Percentiles rank a stretch among this genome's conserved stretches.
Evolutionary conservation across 2,797 vertebrate genomes (phyloP).

Genomic region (Phaenicophaeus curvirostris): DNA sequence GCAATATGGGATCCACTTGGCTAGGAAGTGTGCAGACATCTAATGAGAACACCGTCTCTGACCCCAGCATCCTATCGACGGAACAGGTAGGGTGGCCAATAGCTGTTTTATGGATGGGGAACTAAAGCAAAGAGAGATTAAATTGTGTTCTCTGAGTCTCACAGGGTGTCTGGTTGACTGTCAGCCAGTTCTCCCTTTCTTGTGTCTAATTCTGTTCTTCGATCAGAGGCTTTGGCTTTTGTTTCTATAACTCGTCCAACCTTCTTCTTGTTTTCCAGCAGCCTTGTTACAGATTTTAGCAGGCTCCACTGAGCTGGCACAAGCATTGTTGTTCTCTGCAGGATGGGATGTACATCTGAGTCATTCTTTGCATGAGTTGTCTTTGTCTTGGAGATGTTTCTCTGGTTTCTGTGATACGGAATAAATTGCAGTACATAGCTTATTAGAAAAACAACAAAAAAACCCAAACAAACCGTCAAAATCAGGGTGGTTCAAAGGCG

Average conservation of each 20-base stretch:
- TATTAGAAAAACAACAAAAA: background rate
- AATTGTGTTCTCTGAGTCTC: background rate
- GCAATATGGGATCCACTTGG: background rate
- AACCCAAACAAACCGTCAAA: background rate
- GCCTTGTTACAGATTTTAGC: background rate
- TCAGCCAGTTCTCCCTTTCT: slow-evolving; percentile 40
- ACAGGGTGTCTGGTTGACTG: background rate
- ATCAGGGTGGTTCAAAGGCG: background rate
- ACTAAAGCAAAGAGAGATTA: background rate
- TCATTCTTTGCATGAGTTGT: slow-evolving; percentile 41
- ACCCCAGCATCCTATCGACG: background rate
- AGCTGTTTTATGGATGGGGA: background rate
- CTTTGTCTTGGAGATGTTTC: background rate
- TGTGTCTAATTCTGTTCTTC: slow-evolving; percentile 46
- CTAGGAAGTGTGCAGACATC: background rate
- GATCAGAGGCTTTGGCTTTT: slow-evolving; percentile 45
- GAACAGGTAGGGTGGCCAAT: background rate
- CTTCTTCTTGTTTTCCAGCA: slow-evolving; percentile 17
- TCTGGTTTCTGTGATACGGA: slow-evolving; percentile 34
- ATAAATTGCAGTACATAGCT: slow-evolving; percentile 14
- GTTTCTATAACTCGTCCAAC: background rate
- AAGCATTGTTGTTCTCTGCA: slow-evolving; percentile 52
- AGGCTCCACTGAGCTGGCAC: background rate
- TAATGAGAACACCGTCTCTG: background rate
- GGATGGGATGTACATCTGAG: slow-evolving; percentile 18